Conservation (phyloP, 2,888 invertebrate species). For the Aspidiotus rigidus region DNA sequence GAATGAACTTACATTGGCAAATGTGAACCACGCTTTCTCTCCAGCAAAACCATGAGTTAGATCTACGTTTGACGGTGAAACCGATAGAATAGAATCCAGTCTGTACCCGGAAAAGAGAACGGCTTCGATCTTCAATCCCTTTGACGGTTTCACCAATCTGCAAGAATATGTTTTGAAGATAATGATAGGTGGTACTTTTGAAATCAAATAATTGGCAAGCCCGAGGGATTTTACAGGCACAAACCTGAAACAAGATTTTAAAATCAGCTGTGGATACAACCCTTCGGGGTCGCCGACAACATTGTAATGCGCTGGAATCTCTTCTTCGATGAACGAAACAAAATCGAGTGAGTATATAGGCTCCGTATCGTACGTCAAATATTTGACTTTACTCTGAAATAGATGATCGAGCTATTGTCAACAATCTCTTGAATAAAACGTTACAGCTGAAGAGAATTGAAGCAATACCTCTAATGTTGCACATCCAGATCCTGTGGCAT, state of each 20-base stretch:
- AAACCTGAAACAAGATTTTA: slow-evolving; percentile 32
- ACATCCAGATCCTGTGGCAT: slow-evolving; percentile 60
- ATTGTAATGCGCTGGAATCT: slow-evolving; percentile 32
- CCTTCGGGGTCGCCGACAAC: slow-evolving; percentile 30
- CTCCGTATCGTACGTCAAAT: slow-evolving; percentile 16
- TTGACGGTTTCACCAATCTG: slow-evolving; percentile 22
- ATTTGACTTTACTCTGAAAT: slow-evolving; percentile 19
- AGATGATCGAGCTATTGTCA: not conserved
- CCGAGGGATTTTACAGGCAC: not conserved
- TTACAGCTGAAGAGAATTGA: too few species aligned
- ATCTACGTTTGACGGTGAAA: slow-evolving; percentile 7
- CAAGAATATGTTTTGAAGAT: not conserved
- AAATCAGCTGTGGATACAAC: slow-evolving; percentile 19
- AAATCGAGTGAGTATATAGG: slow-evolving; percentile 23
- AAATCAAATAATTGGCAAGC: not conserved
- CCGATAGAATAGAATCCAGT: slow-evolving; percentile 22
- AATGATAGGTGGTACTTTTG: not conserved
- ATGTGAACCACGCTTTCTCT: slow-evolving; percentile 27
- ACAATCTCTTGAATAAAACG: too few species aligned
- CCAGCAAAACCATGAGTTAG: slow-evolving; percentile 18
- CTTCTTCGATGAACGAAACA: slow-evolving; percentile 25
- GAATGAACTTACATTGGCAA: slow-evolving; percentile 23
- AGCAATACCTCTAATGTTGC: slow-evolving; percentile 54
- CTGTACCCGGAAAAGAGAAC: slow-evolving; percentile 27
- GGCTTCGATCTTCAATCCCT: slow-evolving; percentile 24